These are phyloP conservation scores for Lagocephalus sceleratus DNA, from an alignment of 2,797 vertebrate species.

Conservation along the genomic window DNA sequence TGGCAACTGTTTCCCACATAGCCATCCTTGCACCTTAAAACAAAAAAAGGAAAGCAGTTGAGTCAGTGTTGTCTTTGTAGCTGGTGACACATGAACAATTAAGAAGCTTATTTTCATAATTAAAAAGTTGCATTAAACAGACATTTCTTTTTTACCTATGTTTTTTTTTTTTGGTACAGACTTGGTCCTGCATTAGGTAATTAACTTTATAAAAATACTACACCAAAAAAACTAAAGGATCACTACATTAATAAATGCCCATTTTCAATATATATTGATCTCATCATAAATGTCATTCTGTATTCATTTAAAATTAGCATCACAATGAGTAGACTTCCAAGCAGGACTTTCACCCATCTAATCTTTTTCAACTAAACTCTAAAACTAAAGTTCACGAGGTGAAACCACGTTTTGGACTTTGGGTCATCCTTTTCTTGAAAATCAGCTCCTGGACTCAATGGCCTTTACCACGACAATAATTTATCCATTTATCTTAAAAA, in stretches of 20 bases:
- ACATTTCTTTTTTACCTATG: not conserved
- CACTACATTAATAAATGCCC: constrained; percentile 1
- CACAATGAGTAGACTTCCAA: constrained; percentile 27
- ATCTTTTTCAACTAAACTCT: constrained; percentile 12
- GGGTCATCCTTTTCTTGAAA: constrained; percentile 30
- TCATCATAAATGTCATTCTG: constrained; percentile 23
- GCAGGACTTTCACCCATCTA: constrained; percentile 24
- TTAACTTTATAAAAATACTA: not conserved
- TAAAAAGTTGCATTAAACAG: not conserved
- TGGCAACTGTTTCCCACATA: constrained; percentile 68
- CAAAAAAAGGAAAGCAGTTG: not conserved
- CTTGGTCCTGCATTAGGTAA: no score
- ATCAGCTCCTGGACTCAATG: constrained; percentile 27
- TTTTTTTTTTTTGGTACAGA: not conserved
- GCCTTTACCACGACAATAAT: constrained; percentile 4
- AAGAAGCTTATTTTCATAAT: no score
- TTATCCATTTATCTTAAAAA: constrained; percentile 16
- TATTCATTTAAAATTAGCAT: constrained; percentile 25
- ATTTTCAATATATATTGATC: constrained; percentile 3
- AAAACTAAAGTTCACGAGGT: constrained; percentile 19
- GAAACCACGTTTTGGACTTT: constrained; percentile 3
- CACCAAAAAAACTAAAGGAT: not conserved
- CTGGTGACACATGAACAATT: not conserved
- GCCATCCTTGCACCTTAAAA: constrained; percentile 64
- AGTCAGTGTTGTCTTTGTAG: not conserved